Evolutionary conservation across 1,140 invertebrate species (phyloP), one percentile per base, ranked within the genome.

Genomic region (Pemphigus obesinymphae): DNA sequence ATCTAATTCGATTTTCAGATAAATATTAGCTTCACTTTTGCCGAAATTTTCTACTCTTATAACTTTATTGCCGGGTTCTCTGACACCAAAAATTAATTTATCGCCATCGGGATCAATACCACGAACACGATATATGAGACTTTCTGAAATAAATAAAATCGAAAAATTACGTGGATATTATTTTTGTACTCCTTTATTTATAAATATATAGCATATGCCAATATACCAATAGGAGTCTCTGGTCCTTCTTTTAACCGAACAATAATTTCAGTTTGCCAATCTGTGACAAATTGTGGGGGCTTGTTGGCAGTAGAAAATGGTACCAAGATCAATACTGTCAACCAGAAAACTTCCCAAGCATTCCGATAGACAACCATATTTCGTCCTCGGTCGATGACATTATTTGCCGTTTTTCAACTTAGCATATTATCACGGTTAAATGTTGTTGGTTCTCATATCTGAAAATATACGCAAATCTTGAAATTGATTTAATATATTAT

Each of bases 251-350:
- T 95, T 84, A 96, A 89, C 85, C 94, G 90, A 84, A 96, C 89
- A 82, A 97, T 93, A 84, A 97, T 96, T 90, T 96, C 94, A 82
- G 93, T 93, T 87, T 95, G 93, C 82, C 93, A 93, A 85, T 96
- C 92, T 85, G 93, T 94, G 70, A 96, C 88, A 87, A 96, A 95
- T 72, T 93, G 89, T 1, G 94, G 94, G 37, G 94, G 93, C 84
- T 91, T 91, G 89, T 96, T 95, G 7, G 78, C 55, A 20, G n/a
- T 7, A 55, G 45, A 58, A 43, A 78, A 40, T 1, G 61, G 75
- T 3, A 61, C 53, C 23, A 78, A 61, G 23, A 48, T 61, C 17
- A 78, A 31, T 26, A 61, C 15, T 23, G 23, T 40, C 75, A 55
- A 61, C 50, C 34, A 78, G 61, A 13, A 40, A 7, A 40, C 61